These are phyloP conservation scores for Drosophila formosana DNA, from an alignment of 2,888 invertebrate genomes.

Conservation along the genomic window DNA sequence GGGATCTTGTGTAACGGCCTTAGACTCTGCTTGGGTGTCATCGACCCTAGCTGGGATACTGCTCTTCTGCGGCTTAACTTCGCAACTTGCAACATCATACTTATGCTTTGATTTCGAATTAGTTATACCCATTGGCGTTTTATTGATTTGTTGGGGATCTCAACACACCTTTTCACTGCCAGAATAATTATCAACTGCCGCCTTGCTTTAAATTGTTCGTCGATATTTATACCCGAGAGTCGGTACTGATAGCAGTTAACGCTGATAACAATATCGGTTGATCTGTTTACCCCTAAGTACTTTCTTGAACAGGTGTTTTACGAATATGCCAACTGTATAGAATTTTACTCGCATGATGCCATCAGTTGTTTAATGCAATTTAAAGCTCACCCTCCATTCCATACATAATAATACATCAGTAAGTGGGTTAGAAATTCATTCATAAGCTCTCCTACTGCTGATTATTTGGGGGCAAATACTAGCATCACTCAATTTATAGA, in stretches of 20 bases:
- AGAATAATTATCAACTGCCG: conserved; percentile 34
- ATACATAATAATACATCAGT: background rate
- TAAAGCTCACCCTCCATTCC: background rate
- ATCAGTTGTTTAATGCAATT: background rate
- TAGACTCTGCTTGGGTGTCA: conserved; percentile 5
- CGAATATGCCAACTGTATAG: conserved; percentile 4
- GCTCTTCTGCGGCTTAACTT: background rate
- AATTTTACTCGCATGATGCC: background rate
- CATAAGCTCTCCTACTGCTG: conserved; percentile 8
- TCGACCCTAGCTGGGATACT: background rate
- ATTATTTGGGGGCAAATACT: background rate
- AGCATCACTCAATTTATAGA: conserved; percentile 30
- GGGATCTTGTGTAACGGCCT: background rate
- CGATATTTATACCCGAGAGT: conserved; percentile 46
- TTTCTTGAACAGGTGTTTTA: conserved; percentile 4
- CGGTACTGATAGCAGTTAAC: conserved; percentile 14
- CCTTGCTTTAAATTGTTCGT: conserved; percentile 5
- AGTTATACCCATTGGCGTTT: conserved; percentile 28
- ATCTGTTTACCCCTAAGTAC: conserved; percentile 26
- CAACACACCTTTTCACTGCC: conserved; percentile 9
- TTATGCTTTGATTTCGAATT: conserved; percentile 42
- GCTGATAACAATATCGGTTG: conserved; percentile 41
- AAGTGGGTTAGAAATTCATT: conserved; percentile 1
- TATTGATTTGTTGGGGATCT: conserved; percentile 5
- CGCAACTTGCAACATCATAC: conserved; percentile 48